Percentiles rank a stretch among this genome's conserved stretches.
These are phyloP conservation scores for Ammodytes dubius DNA, from an alignment of 2,113 vertebrate genomes.

Conservation along the genomic window DNA sequence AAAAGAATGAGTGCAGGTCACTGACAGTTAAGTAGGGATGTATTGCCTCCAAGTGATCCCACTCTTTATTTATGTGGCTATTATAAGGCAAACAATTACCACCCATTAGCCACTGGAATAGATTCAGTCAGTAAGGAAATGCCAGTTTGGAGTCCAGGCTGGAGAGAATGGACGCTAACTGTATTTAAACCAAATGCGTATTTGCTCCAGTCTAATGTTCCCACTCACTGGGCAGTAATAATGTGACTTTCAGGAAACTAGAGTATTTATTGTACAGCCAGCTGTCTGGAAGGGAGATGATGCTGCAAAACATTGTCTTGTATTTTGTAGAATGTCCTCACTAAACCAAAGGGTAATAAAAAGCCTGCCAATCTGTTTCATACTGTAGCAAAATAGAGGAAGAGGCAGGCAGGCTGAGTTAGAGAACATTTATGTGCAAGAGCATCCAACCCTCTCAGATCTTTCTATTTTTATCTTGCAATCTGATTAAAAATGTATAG, in stretches of 20 bases:
- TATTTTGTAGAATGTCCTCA: background rate
- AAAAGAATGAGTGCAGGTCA: background rate
- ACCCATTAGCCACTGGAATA: slow-evolving; percentile 4
- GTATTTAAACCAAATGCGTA: slow-evolving; percentile 46
- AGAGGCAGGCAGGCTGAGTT: background rate
- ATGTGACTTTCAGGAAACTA: slow-evolving; percentile 37
- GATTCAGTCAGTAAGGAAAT: slow-evolving; percentile 17
- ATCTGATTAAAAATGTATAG: slow-evolving; percentile 7
- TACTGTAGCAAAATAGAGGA: background rate
- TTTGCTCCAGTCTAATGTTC: slow-evolving; percentile 55
- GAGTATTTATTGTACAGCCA: slow-evolving; percentile 44
- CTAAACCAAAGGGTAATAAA: slow-evolving; percentile 3
- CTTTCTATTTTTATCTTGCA: slow-evolving; percentile 14
- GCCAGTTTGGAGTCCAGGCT: background rate
- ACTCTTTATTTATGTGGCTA: slow-evolving; percentile 12
- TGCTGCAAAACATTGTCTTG: slow-evolving; percentile 18
- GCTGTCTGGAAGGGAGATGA: slow-evolving; percentile 45
- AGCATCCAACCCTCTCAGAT: background rate
- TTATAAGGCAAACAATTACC: slow-evolving; percentile 3
- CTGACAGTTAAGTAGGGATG: background rate
- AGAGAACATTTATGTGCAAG: background rate
- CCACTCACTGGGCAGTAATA: slow-evolving; percentile 20
- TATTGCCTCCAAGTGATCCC: background rate
- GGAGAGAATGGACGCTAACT: slow-evolving; percentile 29
- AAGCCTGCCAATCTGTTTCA: background rate